A percentile compares a stretch with the other conserved stretches of the same genome.
Conservation (phyloP, 1,140 invertebrate genomes). For the Aphaenogaster ashmeadi region DNA sequence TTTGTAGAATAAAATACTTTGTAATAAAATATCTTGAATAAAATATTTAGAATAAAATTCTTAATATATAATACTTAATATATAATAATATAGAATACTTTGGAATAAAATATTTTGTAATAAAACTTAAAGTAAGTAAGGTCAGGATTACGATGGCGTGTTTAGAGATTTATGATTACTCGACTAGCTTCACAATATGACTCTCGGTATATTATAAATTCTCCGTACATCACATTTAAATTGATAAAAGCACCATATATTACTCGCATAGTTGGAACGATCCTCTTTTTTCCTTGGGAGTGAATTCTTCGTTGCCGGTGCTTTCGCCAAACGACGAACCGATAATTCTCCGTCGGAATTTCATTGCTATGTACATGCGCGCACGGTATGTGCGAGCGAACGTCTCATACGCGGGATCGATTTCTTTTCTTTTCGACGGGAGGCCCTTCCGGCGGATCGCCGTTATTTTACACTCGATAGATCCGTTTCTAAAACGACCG, state of each 20-base stretch:
- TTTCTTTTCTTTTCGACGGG: slow-evolving; percentile 17
- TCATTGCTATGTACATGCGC: neutral
- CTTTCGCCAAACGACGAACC: neutral
- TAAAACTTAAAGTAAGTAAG: neutral
- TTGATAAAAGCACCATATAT: neutral
- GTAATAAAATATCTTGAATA: no score
- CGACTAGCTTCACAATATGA: neutral
- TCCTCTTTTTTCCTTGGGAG: neutral
- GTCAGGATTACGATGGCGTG: neutral
- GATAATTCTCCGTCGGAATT: slow-evolving; percentile 7
- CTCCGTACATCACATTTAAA: neutral
- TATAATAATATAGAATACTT: no score
- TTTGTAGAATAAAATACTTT: no score
- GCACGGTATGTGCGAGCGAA: neutral
- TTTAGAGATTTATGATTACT: neutral
- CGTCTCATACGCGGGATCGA: neutral
- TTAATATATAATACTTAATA: no score
- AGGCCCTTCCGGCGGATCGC: neutral
- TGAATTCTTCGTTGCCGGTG: neutral
- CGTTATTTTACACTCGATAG: slow-evolving; percentile 61
- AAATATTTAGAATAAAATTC: no score
- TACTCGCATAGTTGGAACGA: neutral
- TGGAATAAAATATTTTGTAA: neutral
- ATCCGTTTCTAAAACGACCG: slow-evolving; percentile 59
- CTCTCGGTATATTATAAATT: neutral